Percentiles rank a stretch among this genome's conserved stretches.
Conservation (phyloP, 1,140 invertebrate genomes). For the Drosophila bifasciata region DNA sequence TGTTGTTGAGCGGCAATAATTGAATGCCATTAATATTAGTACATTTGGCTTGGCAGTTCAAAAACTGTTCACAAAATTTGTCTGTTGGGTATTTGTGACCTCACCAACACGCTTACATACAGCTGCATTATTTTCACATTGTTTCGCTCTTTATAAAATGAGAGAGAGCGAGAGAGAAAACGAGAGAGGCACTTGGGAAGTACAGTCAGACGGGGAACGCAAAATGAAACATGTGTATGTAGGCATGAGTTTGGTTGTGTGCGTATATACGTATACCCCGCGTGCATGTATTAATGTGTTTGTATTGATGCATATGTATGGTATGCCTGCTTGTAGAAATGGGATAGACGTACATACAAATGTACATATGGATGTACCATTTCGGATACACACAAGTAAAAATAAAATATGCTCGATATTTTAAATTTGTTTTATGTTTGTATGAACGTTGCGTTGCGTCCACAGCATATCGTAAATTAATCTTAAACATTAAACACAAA, state of each 20-base stretch:
- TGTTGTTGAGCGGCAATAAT: background rate
- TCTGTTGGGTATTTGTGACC: constrained; percentile 65
- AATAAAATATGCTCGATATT: constrained; percentile 19
- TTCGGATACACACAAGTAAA: constrained; percentile 11
- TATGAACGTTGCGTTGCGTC: no score
- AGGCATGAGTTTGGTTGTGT: constrained; percentile 44
- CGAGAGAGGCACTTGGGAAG: constrained; percentile 62
- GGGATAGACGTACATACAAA: constrained; percentile 44
- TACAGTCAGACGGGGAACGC: constrained; percentile 78
- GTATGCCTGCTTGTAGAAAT: constrained; percentile 37
- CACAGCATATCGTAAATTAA: no score
- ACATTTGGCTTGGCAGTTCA: background rate
- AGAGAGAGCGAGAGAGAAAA: constrained; percentile 53
- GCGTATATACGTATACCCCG: constrained; percentile 34
- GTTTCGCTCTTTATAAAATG: constrained; percentile 56
- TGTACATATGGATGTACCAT: constrained; percentile 25
- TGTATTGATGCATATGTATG: constrained; percentile 55
- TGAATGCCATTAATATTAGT: background rate
- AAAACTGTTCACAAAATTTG: constrained; percentile 24
- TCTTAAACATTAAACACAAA: background rate
- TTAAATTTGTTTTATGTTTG: background rate
- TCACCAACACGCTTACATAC: constrained; percentile 67
- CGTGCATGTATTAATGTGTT: constrained; percentile 44
- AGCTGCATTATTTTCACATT: constrained; percentile 65
- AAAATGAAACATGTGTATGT: constrained; percentile 81